Evolutionary conservation across 1,140 invertebrate genomes (phyloP), one percentile per base, ranked within the genome.

Genomic region (Formica exsecta): DNA sequence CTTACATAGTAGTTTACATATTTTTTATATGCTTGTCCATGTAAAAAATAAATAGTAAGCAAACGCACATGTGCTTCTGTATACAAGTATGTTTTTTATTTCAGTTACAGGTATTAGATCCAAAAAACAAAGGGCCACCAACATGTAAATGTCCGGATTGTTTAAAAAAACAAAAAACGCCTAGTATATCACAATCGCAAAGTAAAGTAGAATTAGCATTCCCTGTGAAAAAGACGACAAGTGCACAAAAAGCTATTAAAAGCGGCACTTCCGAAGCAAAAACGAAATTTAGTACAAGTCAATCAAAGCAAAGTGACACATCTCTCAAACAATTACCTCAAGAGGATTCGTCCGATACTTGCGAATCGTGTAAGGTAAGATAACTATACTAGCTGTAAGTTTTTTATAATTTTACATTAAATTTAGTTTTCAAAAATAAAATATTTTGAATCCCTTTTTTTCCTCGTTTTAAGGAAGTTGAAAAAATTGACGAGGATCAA

Each of bases 141-240:
- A 94, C 81, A 4, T 95, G 95, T 88, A 93, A 93, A 57, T 95
- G 95, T 89, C 85, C 92, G 11, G 94, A 95, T 84, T 95, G 94
- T 88, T 54, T 87, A 70, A 94, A 93, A 59, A 94, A 93, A 38
- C 59, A 86, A 68, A 93, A 92, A 74, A 85, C 85, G 75, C 62
- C 86, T 90, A 88, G 62, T 83, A 79, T 91, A 76, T 65, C 79
- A 7, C 89, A 87, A 64, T 80, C 79, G 51, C 86, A 90, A 80
- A 87, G 29, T 57, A 90, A 90, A 70, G 62, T 77, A 62, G 89
- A 91, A 70, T 73, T 83, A 57, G 80, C 91, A 89, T 90, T 89
- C 71, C 84, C 85, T 32, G 44, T 70, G 36, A 89, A 91, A 65
- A 93, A 93, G 66, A 61, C 91, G 66, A 61, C 91, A 86, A 76